These are phyloP conservation scores for Rhineura floridana DNA, from an alignment of 2,113 vertebrate species.

Conservation along the genomic window DNA sequence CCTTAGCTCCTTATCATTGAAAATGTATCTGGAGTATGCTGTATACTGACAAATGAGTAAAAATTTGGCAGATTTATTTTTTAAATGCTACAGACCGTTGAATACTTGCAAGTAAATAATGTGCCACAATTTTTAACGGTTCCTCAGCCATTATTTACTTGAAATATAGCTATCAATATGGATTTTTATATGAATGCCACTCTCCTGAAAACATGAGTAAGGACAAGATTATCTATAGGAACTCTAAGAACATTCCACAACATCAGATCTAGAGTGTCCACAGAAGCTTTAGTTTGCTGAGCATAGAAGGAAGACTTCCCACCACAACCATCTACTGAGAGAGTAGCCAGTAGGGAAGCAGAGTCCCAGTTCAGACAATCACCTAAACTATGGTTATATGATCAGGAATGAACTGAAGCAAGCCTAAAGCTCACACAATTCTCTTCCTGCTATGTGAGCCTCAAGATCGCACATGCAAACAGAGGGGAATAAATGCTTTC, in stretches of 20 bases:
- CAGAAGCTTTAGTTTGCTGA: not conserved
- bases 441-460: not conserved
- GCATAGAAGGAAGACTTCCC: not conserved
- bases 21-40: not conserved
- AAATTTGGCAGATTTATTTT: not conserved
- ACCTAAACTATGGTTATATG: not conserved
- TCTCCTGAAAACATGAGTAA: not conserved
- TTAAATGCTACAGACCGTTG: conserved; percentile 41
- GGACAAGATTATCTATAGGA: not conserved
- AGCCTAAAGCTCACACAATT: not conserved
- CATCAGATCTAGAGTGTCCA: conserved; percentile 14
- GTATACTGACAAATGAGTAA: not conserved
- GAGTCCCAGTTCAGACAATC: not conserved
- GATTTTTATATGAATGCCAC: not conserved
- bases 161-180: not conserved
- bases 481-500: too few species aligned
- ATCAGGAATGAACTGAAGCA: not conserved
- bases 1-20: not conserved
- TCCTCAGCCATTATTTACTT: not conserved
- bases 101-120: conserved; percentile 60
- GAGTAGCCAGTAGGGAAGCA: not conserved
- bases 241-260: not conserved
- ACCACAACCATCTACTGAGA: not conserved
- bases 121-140: not conserved
- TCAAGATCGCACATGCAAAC: too few species aligned